Base-by-base conservation (phyloP, 2,113 vertebrate species). In the Aplodontia rufa region DNA sequence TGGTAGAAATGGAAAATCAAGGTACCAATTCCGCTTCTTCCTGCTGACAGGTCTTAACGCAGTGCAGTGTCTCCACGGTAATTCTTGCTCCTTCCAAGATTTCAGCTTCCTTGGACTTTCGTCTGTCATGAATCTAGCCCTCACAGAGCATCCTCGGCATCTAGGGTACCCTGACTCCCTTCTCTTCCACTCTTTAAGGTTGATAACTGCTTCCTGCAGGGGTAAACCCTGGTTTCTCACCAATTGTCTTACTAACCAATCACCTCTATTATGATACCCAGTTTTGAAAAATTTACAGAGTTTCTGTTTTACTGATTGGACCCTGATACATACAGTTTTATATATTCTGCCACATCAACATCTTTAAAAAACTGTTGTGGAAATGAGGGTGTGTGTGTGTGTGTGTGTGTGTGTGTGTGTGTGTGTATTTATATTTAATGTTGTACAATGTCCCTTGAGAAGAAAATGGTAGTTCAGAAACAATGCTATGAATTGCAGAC, bases 31-130 rank as follows among this genome's bases (percentile, higher is more conserved):
- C 47, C 13, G 58, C 5, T 64, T 84, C 35, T 79, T 24, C 9
- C 37, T 51, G 30, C 24, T 6, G 8, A 32, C 1, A 24, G 0
- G 47, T 55, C 68, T 32, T 32, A 37, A 81, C 0, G 0, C 45
- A 37, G 6, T 55, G 71, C 12, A 35, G 0, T 35, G 24, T 71
- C 3, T 66, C 17, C 35, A n/a, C 53, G 2, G 0, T 30, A 26
- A 8, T 68, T 45, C 35, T 13, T 72, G 19, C 14, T 82, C 7
- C 10, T 78, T 49, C 13, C 28, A 8, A 1, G 24, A 3, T 58
- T 10, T 28, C 32, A 26, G 8, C 9, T 72, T 40, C 49, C 42
- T 19, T 0, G 1, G 3, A 8, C 4, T 22, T 7, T 35, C 8
- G 1, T 17, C 16, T 22, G 12, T 30, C 19, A n/a, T 5, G 45